Percentiles rank a stretch among this genome's conserved stretches.
phyloP scores from a whole-genome alignment of 2,797 vertebrate species.

The Chelon auratus region DNA sequence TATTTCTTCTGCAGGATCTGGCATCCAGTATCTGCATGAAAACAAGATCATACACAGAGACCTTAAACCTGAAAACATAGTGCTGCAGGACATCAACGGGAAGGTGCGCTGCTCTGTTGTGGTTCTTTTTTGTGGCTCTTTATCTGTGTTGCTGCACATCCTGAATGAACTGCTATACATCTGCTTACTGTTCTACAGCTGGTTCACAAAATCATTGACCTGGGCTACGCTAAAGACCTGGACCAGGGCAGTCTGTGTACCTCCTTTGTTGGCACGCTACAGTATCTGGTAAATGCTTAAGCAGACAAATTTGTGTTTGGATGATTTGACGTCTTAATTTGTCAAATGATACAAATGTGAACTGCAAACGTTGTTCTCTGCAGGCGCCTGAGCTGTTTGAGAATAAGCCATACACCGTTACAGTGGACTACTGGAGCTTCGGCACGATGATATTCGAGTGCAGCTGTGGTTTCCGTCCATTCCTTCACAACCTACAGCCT shows the following conservation, averaged over 20 bases:
- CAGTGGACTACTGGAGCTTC: constrained; percentile 99
- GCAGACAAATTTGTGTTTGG: no score
- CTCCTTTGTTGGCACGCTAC: constrained; percentile 96
- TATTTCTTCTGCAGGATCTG: constrained; percentile 86
- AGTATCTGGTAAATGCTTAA: constrained; percentile 89
- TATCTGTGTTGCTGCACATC: background rate
- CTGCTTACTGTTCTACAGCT: constrained; percentile 76
- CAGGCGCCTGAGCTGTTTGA: constrained; percentile 99
- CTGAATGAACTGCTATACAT: background rate
- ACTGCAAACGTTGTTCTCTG: background rate
- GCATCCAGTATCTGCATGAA: constrained; percentile 97
- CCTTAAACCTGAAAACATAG: constrained; percentile 98
- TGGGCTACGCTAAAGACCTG: constrained; percentile 97
- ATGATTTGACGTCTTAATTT: no score
- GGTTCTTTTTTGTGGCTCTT: background rate
- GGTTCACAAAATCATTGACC: constrained; percentile 96
- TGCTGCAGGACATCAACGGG: constrained; percentile 93
- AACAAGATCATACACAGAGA: constrained; percentile 99
- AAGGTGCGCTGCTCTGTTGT: constrained; percentile 84
- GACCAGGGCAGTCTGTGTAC: constrained; percentile 98
- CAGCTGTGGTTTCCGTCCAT: constrained; percentile 95
- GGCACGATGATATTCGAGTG: constrained; percentile 98
- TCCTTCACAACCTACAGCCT: constrained; percentile 95
- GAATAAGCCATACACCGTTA: constrained; percentile 94
- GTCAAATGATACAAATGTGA: no score